These are phyloP conservation scores for Carabus problematicus DNA, from an alignment of 2,888 invertebrate genomes.

Conservation along the genomic window DNA sequence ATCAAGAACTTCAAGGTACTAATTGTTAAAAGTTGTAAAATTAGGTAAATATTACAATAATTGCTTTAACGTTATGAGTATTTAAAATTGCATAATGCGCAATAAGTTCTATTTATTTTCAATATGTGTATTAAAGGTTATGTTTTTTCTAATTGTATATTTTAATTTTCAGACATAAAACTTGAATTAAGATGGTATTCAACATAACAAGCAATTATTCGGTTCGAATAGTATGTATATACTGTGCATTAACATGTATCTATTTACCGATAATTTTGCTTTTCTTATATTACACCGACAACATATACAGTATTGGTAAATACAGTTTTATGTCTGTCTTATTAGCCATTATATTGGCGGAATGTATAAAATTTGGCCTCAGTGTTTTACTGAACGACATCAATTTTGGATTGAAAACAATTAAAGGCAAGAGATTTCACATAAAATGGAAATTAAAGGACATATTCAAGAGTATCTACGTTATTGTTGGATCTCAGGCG, in stretches of 20 bases:
- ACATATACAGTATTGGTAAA: conserved; percentile 68
- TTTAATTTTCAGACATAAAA: not conserved
- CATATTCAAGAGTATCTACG: conserved; percentile 61
- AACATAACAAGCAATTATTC: conserved; percentile 25
- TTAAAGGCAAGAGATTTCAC: conserved; percentile 55
- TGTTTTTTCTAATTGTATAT: too few species aligned
- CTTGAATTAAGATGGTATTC: conserved; percentile 24
- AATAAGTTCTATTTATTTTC: too few species aligned
- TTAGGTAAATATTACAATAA: too few species aligned
- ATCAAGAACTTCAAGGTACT: too few species aligned
- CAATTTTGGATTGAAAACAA: conserved; percentile 43
- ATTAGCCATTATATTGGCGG: conserved; percentile 59
- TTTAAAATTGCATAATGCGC: too few species aligned
- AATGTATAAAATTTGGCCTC: conserved; percentile 63
- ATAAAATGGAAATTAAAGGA: conserved; percentile 61
- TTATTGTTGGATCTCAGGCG: conserved; percentile 60
- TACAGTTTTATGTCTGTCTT: conserved; percentile 59
- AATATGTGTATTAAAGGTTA: too few species aligned
- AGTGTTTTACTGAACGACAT: conserved; percentile 51
- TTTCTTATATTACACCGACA: conserved; percentile 64
- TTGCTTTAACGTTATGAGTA: too few species aligned
- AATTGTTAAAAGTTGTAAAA: too few species aligned
- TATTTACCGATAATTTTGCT: conserved; percentile 67
- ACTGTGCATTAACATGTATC: conserved; percentile 68
- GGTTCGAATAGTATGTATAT: conserved; percentile 54